phyloP scores from a whole-genome alignment of 2,797 vertebrate species.

The Champsocephalus esox region DNA sequence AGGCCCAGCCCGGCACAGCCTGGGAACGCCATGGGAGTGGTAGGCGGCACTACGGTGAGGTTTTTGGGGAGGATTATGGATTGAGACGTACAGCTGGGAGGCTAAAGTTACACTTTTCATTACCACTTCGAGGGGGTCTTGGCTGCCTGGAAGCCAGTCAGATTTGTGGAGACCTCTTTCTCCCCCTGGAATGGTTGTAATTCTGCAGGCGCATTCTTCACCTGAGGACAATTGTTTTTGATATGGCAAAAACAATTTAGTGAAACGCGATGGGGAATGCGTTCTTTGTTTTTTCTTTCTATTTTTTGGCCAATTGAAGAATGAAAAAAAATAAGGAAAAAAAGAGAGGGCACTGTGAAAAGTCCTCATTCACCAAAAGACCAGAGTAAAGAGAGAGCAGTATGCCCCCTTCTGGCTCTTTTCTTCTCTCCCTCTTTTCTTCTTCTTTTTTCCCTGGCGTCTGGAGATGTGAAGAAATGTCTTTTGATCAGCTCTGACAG shows the following conservation, averaged over 20 bases:
- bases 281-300: constrained; percentile 42
- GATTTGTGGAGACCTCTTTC: constrained; percentile 80
- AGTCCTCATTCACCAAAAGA: constrained; percentile 85
- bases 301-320: constrained; percentile 68
- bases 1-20: constrained; percentile 82
- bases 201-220: constrained; percentile 77
- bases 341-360: constrained; percentile 82
- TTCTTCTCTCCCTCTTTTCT: constrained; percentile 85
- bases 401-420: constrained; percentile 98
- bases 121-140: constrained; percentile 86
- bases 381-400: constrained; percentile 86
- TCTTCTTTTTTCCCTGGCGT: constrained; percentile 80
- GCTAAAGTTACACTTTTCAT: constrained; percentile 90
- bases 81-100: constrained; percentile 89
- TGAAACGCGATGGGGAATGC: constrained; percentile 69
- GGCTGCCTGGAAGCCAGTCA: constrained; percentile 82
- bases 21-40: constrained; percentile 85
- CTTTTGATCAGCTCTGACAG: constrained; percentile 88
- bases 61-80: constrained; percentile 88
- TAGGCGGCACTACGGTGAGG: constrained; percentile 82
- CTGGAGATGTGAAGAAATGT: constrained; percentile 87
- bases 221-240: constrained; percentile 83
- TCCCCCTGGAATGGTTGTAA: constrained; percentile 72
- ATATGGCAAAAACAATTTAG: constrained; percentile 79
- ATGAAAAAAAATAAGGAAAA: constrained; percentile 61